Conservation (phyloP, 2,888 invertebrate genomes). For the Cataglyphis albicans region DNA sequence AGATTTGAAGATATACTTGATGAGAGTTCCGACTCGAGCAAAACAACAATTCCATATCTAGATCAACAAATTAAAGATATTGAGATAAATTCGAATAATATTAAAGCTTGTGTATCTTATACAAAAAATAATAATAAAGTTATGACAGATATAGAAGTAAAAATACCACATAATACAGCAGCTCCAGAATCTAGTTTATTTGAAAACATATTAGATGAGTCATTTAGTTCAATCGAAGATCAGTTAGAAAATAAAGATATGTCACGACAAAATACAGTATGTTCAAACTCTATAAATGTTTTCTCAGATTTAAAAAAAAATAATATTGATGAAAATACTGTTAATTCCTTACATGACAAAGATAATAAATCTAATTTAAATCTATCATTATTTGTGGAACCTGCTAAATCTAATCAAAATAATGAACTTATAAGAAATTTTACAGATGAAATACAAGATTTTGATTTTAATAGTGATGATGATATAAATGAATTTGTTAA, state of each 20-base stretch:
- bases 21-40: slow-evolving; percentile 73
- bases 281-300: background rate
- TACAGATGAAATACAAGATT: slow-evolving; percentile 16
- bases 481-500: slow-evolving; percentile 50
- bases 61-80: background rate
- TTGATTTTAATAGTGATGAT: slow-evolving; percentile 23
- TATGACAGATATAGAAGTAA: background rate
- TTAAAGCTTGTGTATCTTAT: background rate
- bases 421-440: background rate
- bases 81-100: background rate
- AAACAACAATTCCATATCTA: slow-evolving; percentile 17
- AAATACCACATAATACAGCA: background rate
- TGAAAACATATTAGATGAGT: slow-evolving; percentile 69
- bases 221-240: slow-evolving; percentile 65
- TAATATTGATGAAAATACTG: background rate
- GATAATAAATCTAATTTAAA: slow-evolving; percentile 14
- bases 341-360: background rate
- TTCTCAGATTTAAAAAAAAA: background rate
- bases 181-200: slow-evolving; percentile 53
- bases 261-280: background rate
- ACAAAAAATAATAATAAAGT: background rate
- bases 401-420: background rate
- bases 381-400: background rate
- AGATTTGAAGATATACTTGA: slow-evolving; percentile 78
- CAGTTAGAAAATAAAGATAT: slow-evolving; percentile 11